These are phyloP conservation scores for Chymomyza costata DNA, from an alignment of 1,140 invertebrate genomes.

Conservation along the genomic window DNA sequence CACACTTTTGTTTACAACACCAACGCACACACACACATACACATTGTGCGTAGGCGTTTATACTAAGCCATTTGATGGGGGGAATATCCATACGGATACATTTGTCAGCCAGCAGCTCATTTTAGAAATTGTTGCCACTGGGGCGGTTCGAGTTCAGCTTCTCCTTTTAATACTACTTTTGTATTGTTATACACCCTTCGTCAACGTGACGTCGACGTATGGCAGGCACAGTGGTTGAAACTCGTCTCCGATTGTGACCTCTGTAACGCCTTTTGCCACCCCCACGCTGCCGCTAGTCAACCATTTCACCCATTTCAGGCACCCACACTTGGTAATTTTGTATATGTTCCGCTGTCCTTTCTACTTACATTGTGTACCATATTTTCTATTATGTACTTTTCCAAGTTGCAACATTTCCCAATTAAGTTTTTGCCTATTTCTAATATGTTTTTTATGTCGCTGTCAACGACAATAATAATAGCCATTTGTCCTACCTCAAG, in stretches of 20 bases:
- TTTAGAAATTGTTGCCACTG: conserved; percentile 5
- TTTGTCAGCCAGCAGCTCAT: no score
- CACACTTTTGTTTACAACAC: conserved; percentile 33
- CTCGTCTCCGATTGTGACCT: conserved; percentile 35
- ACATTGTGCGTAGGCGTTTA: no score
- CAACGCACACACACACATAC: conserved; percentile 12
- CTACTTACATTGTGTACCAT: background rate
- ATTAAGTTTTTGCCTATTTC: conserved; percentile 7
- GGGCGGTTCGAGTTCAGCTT: conserved; percentile 28
- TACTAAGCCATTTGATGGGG: conserved; percentile 3
- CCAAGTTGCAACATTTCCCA: conserved; percentile 48
- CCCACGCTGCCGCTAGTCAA: conserved; percentile 1
- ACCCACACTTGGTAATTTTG: conserved; percentile 15
- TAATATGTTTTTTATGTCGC: conserved; percentile 60
- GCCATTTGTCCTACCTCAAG: conserved; percentile 49
- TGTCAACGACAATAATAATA: conserved; percentile 22
- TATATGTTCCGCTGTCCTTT: conserved; percentile 9
- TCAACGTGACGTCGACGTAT: no score
- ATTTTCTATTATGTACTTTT: conserved; percentile 31
- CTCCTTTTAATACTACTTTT: conserved; percentile 23
- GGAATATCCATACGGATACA: conserved; percentile 15
- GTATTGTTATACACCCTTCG: conserved; percentile 18
- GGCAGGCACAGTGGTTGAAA: conserved; percentile 59
- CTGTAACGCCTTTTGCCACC: conserved; percentile 17
- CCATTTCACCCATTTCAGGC: conserved; percentile 34